phyloP scores from a whole-genome alignment of 2,113 vertebrate species.

The Callithrix jacchus region DNA sequence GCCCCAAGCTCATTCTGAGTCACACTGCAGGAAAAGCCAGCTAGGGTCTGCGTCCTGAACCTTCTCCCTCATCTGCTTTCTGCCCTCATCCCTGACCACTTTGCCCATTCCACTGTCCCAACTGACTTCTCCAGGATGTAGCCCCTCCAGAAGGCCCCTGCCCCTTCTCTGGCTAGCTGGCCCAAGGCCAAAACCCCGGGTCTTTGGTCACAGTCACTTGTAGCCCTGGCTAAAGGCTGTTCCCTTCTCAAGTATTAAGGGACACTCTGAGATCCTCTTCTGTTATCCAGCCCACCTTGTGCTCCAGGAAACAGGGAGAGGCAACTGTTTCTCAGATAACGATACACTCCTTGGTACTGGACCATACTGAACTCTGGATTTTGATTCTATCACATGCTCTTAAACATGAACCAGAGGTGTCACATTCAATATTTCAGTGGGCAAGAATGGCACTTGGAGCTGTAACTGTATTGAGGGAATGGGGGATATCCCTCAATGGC shows the following conservation, averaged over 20 bases:
- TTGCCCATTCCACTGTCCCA: neutral
- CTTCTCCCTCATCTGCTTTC: neutral
- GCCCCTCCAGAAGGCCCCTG: neutral
- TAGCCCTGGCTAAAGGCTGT: neutral
- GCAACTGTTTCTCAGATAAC: neutral
- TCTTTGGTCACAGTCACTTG: neutral
- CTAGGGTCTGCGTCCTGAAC: neutral
- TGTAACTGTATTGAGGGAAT: conserved; percentile 1
- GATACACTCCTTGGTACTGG: neutral
- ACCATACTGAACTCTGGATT: neutral
- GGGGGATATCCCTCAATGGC: neutral
- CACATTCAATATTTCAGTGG: neutral
- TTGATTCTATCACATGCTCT: neutral
- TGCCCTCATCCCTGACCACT: neutral
- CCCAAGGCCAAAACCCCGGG: neutral
- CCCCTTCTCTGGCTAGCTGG: neutral
- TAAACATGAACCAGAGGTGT: neutral
- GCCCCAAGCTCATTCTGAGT: neutral
- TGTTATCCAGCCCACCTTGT: neutral
- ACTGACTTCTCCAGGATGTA: neutral
- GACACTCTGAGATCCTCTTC: neutral
- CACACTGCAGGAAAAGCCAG: neutral
- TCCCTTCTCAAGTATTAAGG: neutral
- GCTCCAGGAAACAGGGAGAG: neutral
- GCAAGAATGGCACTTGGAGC: neutral